A percentile compares a stretch with the other conserved stretches of the same genome.
phyloP scores from a whole-genome alignment of 2,113 vertebrate genomes.

The Vulpes lagopus region DNA sequence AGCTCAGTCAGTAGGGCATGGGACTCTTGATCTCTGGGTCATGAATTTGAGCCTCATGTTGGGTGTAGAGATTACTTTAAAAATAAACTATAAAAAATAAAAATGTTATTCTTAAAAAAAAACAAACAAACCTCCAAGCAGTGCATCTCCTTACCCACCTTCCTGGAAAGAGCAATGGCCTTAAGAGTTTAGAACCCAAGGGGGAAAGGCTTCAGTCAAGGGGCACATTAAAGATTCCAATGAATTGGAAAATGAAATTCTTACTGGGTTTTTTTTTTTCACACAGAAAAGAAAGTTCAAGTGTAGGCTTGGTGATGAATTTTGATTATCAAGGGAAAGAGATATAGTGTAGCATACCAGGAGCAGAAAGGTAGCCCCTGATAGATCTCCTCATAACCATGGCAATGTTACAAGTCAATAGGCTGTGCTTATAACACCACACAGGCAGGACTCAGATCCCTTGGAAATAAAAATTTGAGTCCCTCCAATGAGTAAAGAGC shows the following conservation, averaged over 20 bases:
- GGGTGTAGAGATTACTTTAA: background rate
- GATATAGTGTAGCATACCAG: background rate
- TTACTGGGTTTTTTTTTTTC: background rate
- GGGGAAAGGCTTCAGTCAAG: background rate
- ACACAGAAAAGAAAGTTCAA: conserved; percentile 20
- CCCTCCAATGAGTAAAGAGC: background rate
- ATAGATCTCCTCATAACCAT: background rate
- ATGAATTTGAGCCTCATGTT: background rate
- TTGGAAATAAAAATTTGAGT: background rate
- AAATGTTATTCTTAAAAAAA: background rate
- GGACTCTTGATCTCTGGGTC: background rate
- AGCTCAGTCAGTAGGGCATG: background rate
- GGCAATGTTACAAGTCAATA: background rate
- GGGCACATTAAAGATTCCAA: background rate
- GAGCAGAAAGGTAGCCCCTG: background rate
- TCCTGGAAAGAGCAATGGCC: background rate
- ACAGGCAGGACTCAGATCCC: background rate
- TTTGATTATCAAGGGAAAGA: background rate
- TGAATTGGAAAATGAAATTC: background rate
- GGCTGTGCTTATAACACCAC: no score
- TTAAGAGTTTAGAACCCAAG: conserved; percentile 3
- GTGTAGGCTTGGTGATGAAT: background rate
- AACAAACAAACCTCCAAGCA: background rate
- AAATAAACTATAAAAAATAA: background rate
- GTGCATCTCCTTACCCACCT: background rate